Evolutionary conservation across 1,140 invertebrate genomes (phyloP).

Genomic region (Macrotrachela quadricornifera): DNA sequence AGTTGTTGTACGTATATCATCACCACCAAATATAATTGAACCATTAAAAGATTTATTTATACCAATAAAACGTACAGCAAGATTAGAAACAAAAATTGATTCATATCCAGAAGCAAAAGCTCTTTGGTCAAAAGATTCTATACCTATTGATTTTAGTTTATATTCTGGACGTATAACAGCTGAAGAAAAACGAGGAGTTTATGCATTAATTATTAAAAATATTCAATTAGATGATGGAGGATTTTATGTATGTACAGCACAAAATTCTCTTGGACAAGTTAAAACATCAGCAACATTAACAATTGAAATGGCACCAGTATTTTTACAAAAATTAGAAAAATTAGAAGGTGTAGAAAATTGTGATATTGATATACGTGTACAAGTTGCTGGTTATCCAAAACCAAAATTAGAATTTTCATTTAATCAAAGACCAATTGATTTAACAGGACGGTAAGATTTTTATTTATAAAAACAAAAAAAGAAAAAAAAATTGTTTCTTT

Average conservation of each 20-base stretch:
- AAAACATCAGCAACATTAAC: not conserved
- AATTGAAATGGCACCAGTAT: constrained; percentile 4
- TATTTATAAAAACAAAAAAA: no score
- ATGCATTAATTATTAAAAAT: not conserved
- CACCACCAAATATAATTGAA: no score
- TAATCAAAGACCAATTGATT: not conserved
- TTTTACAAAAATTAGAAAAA: not conserved
- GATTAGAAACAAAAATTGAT: no score
- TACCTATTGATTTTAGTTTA: no score
- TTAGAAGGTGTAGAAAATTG: not conserved
- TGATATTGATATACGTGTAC: not conserved
- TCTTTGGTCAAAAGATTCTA: no score
- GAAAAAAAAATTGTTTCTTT: no score
- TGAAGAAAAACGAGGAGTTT: constrained; percentile 9
- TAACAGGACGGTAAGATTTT: not conserved
- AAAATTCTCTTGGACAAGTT: not conserved
- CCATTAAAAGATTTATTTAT: no score
- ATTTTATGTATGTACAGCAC: not conserved
- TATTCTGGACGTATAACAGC: no score
- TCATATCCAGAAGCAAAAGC: no score
- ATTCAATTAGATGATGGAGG: not conserved
- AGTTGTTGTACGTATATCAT: not conserved
- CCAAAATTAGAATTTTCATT: not conserved
- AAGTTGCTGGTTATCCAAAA: constrained; percentile 5
- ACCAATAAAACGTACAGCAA: no score